Evolutionary conservation across 2,888 invertebrate species (phyloP), one percentile per base, ranked within the genome.

Genomic region (Tachina grossa): DNA sequence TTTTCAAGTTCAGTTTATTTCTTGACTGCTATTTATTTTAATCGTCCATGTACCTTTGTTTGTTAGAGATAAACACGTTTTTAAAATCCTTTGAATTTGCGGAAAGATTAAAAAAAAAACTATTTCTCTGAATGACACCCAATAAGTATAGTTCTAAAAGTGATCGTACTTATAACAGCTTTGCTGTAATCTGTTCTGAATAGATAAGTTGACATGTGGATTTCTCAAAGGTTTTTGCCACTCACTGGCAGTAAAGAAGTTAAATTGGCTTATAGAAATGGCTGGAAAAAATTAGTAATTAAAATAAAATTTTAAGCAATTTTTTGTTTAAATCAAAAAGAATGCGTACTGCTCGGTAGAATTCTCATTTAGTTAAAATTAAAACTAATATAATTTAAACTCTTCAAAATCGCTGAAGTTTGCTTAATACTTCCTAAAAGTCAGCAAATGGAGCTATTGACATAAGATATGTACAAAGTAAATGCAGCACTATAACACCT

Each of bases 101-200:
- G 6, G 31, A 22, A 22, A 11, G 22, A 43, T 63, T 2, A 8
- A n/a, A 51, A 51, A n/a, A 5, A 45, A 61, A 22, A 74, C 9
- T 41, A 14, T 66, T 19, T 41, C 11, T 57, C 16, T 11, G 43
- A 9, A 14, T 66, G n/a, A 10, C 11, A 55, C 14, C 59, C 16
- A 16, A 31, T 31, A 31, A 31, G 31, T 14, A 11, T 22, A 59
- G 77, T 49, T 61, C 31, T 41, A 43, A 43, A 69, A 69, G 57
- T 31, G 22, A 22, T 16, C 51, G 59, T 10, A 16, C 14, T 77
- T 77, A 68, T 68, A 59, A 77, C 77, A 49, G 57, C 66, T 68
- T 47, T 10, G 61, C 16, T 11, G 13, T 57, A 57, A 14, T 31
- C 31, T 31, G 31, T 31, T 31, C 31, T 31, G 11, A 22, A 55